Conservation (phyloP, 30 jellyfish, hydroid and myxozoan genomes). For the Turritopsis dohrnii region DNA sequence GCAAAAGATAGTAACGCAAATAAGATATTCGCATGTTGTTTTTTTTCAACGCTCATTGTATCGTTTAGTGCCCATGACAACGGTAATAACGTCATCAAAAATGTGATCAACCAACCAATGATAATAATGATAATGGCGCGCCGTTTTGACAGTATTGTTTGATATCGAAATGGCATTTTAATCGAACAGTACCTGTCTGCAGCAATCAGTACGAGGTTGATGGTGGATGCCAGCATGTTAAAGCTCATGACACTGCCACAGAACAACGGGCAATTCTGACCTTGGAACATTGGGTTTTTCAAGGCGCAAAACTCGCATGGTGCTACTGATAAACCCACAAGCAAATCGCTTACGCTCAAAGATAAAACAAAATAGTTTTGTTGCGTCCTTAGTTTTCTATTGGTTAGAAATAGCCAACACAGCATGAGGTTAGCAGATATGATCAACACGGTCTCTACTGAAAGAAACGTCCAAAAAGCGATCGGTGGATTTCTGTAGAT, state of each 20-base stretch:
- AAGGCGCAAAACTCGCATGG: conserved; percentile 53
- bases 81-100: conserved; percentile 19
- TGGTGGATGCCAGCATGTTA: conserved; percentile 38
- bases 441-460: conserved; percentile 15
- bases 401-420: conserved; percentile 28
- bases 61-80: conserved; percentile 26
- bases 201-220: conserved; percentile 37
- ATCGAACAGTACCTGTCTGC: conserved; percentile 31
- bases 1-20: conserved; percentile 15
- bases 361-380: conserved; percentile 45
- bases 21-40: not conserved
- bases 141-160: conserved; percentile 19
- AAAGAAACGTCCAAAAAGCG: conserved; percentile 28
- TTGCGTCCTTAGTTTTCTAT: conserved; percentile 23
- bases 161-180: conserved; percentile 37
- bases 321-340: conserved; percentile 38
- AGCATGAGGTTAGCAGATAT: conserved; percentile 23
- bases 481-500: conserved; percentile 1
- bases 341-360: conserved; percentile 33
- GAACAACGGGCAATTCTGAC: conserved; percentile 14
- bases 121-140: conserved; percentile 5
- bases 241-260: conserved; percentile 44
- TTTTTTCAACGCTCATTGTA: not conserved
- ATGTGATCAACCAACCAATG: conserved; percentile 35
- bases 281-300: not conserved